phyloP scores from a whole-genome alignment of 2,888 invertebrate genomes.

The Nesidiocoris tenuis region DNA sequence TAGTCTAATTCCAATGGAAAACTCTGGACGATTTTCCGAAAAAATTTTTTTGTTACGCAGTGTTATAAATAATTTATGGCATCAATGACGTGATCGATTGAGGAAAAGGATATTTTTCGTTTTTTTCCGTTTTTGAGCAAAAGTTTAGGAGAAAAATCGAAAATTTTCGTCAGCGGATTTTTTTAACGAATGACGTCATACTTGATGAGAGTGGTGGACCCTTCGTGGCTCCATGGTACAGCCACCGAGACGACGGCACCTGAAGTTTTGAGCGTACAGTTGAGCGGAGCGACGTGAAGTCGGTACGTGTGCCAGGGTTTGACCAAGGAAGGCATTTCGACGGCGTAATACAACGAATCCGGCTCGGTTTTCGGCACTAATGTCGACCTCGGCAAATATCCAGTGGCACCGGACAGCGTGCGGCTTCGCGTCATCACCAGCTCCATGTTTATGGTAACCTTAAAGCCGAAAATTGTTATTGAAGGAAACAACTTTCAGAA shows the following conservation, averaged over 20 bases:
- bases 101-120: too few species aligned
- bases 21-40: too few species aligned
- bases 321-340: constrained; percentile 62
- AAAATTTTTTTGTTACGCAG: too few species aligned
- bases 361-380: constrained; percentile 61
- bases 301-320: constrained; percentile 60
- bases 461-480: constrained; percentile 50
- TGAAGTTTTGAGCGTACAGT: constrained; percentile 57
- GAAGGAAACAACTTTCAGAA: not conserved
- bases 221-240: constrained; percentile 63
- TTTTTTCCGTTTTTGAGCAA: too few species aligned
- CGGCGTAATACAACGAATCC: constrained; percentile 63
- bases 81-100: too few species aligned
- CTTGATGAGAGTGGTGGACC: constrained; percentile 45
- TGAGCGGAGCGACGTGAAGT: constrained; percentile 60
- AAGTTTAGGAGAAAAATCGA: too few species aligned
- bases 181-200: constrained; percentile 23
- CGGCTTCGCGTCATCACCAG: constrained; percentile 59
- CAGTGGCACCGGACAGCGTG: constrained; percentile 52
- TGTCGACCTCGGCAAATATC: constrained; percentile 53
- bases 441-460: constrained; percentile 67
- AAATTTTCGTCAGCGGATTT: not conserved
- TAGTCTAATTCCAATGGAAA: too few species aligned
- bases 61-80: too few species aligned
- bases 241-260: constrained; percentile 64